These are phyloP conservation scores for Semotilus atromaculatus DNA, from an alignment of 2,797 vertebrate species.

Conservation along the genomic window DNA sequence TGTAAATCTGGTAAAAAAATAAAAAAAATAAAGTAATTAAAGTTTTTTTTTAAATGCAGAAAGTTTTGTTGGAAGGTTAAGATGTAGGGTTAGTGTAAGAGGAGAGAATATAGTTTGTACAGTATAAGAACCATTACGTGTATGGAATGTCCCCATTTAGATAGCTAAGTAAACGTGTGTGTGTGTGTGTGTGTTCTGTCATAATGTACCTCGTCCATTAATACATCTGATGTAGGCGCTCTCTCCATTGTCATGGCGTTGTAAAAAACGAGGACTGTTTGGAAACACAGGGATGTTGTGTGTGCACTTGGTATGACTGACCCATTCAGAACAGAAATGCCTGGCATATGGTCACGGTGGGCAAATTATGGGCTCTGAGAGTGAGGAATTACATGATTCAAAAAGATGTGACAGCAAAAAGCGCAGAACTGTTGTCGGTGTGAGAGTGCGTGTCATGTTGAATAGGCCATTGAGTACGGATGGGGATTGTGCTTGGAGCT, in stretches of 20 bases:
- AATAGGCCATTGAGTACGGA: conserved; percentile 45
- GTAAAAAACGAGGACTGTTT: background rate
- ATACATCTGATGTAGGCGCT: background rate
- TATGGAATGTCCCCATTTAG: no score
- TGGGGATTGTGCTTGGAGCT: conserved; percentile 22
- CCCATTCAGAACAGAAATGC: conserved; percentile 59
- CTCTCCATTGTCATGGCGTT: background rate
- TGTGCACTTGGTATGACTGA: background rate
- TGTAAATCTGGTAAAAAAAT: no score
- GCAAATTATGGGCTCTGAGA: conserved; percentile 37
- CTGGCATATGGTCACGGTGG: conserved; percentile 53
- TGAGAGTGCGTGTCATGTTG: conserved; percentile 33
- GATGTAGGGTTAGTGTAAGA: no score
- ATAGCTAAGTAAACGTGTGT: no score
- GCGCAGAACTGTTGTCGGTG: conserved; percentile 4
- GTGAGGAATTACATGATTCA: conserved; percentile 57
- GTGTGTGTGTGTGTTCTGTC: background rate
- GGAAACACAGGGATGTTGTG: background rate
- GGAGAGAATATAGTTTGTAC: no score
- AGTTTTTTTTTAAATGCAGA: no score
- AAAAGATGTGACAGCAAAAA: conserved; percentile 56
- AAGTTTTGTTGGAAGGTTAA: no score
- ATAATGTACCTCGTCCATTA: conserved; percentile 8
- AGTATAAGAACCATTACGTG: no score
- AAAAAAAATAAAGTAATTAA: no score